Evolutionary conservation across 1,140 invertebrate genomes (phyloP).

Genomic region (Ladona fulva): DNA sequence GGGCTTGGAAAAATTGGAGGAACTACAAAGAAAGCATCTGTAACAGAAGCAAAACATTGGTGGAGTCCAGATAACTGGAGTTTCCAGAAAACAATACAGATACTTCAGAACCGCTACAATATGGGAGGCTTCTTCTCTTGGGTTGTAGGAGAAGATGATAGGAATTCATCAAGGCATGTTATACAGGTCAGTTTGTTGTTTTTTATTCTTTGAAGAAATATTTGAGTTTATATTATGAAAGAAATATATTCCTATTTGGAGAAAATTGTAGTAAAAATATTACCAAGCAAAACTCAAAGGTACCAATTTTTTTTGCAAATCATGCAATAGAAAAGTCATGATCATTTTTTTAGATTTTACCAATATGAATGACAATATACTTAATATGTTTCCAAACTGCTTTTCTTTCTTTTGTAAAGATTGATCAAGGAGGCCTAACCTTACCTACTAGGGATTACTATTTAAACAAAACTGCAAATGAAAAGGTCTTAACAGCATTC

Average conservation of each 20-base stretch:
- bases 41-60: conserved; percentile 24
- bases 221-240: too few relatives aligned
- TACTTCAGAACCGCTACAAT: conserved; percentile 77
- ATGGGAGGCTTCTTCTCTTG: conserved; percentile 83
- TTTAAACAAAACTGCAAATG: conserved; percentile 66
- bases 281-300: too few relatives aligned
- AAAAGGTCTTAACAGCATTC: conserved; percentile 76
- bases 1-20: background rate
- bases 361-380: too few relatives aligned
- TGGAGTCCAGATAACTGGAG: conserved; percentile 53
- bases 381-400: too few relatives aligned
- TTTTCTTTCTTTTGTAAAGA: conserved; percentile 38
- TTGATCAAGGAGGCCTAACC: conserved; percentile 86
- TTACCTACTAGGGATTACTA: conserved; percentile 86
- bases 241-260: too few relatives aligned
- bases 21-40: background rate
- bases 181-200: conserved; percentile 54
- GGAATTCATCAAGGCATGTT: conserved; percentile 79
- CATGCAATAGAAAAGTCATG: too few relatives aligned
- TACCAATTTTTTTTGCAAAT: too few relatives aligned
- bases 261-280: too few relatives aligned
- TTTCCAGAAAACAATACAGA: conserved; percentile 65
- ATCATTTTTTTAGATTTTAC: too few relatives aligned
- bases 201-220: too few relatives aligned
- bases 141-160: conserved; percentile 86